phyloP scores from a whole-genome alignment of 1,140 invertebrate species.

The Planococcus citri region DNA sequence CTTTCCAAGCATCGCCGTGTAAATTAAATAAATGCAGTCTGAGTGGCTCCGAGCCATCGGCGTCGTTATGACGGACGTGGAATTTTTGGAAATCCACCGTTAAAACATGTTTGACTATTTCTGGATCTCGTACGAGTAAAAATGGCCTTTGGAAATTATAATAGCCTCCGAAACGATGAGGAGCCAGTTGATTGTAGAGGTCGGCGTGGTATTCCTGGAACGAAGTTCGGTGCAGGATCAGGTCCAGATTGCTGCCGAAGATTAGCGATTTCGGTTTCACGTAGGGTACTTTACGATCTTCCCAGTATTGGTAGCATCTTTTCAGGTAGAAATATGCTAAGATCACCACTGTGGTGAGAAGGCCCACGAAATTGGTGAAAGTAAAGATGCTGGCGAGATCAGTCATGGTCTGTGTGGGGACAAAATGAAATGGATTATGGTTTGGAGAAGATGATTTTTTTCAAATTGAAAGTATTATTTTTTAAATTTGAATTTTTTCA shows the following conservation, averaged over 20 bases:
- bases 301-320: conserved; percentile 5
- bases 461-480: too few species aligned
- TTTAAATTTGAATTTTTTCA: too few species aligned
- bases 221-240: not conserved
- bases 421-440: too few species aligned
- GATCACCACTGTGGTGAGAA: not conserved
- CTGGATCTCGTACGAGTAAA: conserved; percentile 33
- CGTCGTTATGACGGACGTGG: conserved; percentile 27
- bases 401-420: not conserved
- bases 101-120: conserved; percentile 30
- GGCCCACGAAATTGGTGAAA: not conserved
- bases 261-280: not conserved
- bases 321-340: not conserved
- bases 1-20: conserved; percentile 33
- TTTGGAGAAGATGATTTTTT: too few species aligned
- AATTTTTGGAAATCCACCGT: conserved; percentile 34
- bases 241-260: not conserved
- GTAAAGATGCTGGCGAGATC: not conserved
- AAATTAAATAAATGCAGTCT: conserved; percentile 28
- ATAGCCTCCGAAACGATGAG: conserved; percentile 25
- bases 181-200: conserved; percentile 29
- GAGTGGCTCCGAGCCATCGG: conserved; percentile 28
- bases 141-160: conserved; percentile 26
- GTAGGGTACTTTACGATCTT: conserved; percentile 4
- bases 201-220: conserved; percentile 5